phyloP scores from a whole-genome alignment of 2,113 vertebrate genomes.

The Menura novaehollandiae region DNA sequence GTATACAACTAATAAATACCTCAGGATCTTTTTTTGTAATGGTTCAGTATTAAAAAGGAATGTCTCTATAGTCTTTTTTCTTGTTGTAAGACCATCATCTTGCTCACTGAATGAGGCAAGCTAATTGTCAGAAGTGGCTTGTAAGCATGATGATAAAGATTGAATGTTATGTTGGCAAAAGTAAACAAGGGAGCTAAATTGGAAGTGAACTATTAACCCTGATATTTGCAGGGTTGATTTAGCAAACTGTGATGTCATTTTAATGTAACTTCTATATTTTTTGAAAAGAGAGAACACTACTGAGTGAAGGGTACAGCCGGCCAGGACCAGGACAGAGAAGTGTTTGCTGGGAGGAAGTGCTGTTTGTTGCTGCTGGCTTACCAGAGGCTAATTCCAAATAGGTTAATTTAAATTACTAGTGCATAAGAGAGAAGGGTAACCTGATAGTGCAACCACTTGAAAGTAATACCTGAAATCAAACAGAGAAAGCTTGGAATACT shows the following conservation, averaged over 20 bases:
- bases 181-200: neutral
- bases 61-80: neutral
- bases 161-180: neutral
- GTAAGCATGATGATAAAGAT: neutral
- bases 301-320: neutral
- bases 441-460: neutral
- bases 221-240: neutral
- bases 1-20: neutral
- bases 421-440: neutral
- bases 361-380: neutral
- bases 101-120: neutral
- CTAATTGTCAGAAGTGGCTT: neutral
- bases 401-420: neutral
- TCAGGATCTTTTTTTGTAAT: neutral
- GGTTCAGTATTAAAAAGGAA: neutral
- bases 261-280: neutral
- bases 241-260: neutral
- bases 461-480: neutral
- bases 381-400: neutral
- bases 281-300: neutral
- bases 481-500: neutral
- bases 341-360: neutral
- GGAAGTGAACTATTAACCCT: neutral
- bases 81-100: neutral
- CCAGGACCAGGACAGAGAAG: neutral